Evolutionary conservation across 2,888 invertebrate species (phyloP).

Genomic region (Cryptophagus acutangulus): DNA sequence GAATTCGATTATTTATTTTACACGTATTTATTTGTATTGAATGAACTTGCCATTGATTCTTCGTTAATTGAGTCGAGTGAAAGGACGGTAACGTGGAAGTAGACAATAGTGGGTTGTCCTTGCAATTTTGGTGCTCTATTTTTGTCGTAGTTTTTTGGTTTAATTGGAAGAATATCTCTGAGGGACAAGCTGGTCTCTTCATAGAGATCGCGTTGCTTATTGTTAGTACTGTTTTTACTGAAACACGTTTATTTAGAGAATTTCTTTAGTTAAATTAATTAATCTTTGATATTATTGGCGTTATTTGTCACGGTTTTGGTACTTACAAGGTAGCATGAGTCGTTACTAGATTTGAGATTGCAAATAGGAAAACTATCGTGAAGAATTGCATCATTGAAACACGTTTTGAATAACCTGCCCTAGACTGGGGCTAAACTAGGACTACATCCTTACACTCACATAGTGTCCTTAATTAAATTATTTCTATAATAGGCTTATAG

Average conservation of each 20-base stretch:
- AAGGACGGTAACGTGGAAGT: constrained; percentile 85
- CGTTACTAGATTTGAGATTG: constrained; percentile 36
- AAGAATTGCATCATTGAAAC: constrained; percentile 30
- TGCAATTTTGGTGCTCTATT: constrained; percentile 81
- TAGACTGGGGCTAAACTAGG: constrained; percentile 34
- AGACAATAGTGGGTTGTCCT: constrained; percentile 82
- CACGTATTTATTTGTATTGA: neutral
- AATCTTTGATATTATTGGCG: neutral
- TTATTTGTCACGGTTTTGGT: constrained; percentile 7
- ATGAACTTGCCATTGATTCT: constrained; percentile 75
- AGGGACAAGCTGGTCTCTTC: constrained; percentile 67
- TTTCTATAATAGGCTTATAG: constrained; percentile 40
- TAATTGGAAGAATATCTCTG: constrained; percentile 78
- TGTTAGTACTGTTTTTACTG: constrained; percentile 2
- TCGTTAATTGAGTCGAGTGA: constrained; percentile 93
- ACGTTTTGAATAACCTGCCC: constrained; percentile 27
- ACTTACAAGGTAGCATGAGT: constrained; percentile 38
- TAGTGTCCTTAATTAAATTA: constrained; percentile 43
- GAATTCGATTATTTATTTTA: too few species aligned
- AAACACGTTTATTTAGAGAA: neutral
- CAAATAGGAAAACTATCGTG: constrained; percentile 31
- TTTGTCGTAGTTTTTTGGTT: constrained; percentile 83
- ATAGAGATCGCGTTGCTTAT: constrained; percentile 24
- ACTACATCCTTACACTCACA: constrained; percentile 35
- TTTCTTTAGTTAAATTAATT: neutral